Conservation (phyloP, 2,797 vertebrate genomes). For the Pseudochromis fuscus region DNA sequence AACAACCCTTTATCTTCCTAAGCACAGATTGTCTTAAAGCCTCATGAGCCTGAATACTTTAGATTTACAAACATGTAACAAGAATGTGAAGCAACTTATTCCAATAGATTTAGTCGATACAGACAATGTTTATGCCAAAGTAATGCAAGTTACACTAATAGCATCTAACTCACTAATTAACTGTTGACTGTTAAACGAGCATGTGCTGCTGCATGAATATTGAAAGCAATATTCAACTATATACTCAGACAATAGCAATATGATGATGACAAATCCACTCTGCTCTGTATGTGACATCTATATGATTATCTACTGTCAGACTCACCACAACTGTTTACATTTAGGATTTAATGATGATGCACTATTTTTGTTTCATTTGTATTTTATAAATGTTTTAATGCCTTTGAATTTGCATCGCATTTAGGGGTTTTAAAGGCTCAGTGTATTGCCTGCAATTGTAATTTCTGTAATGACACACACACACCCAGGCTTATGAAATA, state of each 20-base stretch:
- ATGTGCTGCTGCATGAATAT: slow-evolving; percentile 69
- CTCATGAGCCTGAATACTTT: slow-evolving; percentile 29
- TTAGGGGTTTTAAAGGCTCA: slow-evolving; percentile 6
- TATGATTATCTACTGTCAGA: slow-evolving; percentile 10
- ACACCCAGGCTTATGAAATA: background rate
- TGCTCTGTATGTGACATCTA: slow-evolving; percentile 24
- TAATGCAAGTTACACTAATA: slow-evolving; percentile 8
- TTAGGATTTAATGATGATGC: background rate
- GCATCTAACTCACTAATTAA: slow-evolving; percentile 17
- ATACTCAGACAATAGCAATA: slow-evolving; percentile 42
- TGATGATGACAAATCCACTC: slow-evolving; percentile 32
- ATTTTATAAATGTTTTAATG: slow-evolving; percentile 19
- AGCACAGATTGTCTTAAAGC: slow-evolving; percentile 42
- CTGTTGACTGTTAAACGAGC: slow-evolving; percentile 57
- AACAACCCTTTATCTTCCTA: slow-evolving; percentile 64
- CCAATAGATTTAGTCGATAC: background rate
- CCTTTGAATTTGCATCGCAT: slow-evolving; percentile 4
- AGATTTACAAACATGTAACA: slow-evolving; percentile 33
- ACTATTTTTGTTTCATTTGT: slow-evolving; percentile 24
- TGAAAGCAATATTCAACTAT: slow-evolving; percentile 55
- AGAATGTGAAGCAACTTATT: slow-evolving; percentile 44
- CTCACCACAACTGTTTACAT: background rate
- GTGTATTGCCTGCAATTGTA: slow-evolving; percentile 8
- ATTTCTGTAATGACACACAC: slow-evolving; percentile 1
- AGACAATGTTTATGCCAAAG: background rate